These are phyloP conservation scores for Julus scanicus DNA, from an alignment of 2,888 invertebrate species.

Conservation along the genomic window DNA sequence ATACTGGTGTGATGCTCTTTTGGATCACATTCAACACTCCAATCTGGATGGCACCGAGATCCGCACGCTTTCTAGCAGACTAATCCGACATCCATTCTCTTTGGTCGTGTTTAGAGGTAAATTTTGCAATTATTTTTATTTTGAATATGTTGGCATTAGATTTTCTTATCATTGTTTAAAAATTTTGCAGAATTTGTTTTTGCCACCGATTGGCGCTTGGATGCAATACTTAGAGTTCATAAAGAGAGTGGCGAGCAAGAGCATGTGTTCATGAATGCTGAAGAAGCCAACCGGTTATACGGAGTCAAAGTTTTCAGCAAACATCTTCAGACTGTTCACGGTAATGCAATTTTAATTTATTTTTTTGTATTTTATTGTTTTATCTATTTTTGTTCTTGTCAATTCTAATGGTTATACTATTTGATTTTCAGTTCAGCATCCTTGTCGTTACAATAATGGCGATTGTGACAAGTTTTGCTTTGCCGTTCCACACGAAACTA, in stretches of 20 bases:
- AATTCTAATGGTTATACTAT: neutral
- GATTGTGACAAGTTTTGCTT: constrained; percentile 97
- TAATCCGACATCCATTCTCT: constrained; percentile 90
- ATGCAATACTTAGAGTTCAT: constrained; percentile 90
- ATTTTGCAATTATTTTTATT: neutral
- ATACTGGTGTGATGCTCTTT: constrained; percentile 96
- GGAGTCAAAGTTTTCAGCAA: constrained; percentile 79
- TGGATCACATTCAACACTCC: constrained; percentile 96
- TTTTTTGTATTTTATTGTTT: constrained; percentile 68
- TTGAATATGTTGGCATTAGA: neutral
- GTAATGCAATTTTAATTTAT: constrained; percentile 63
- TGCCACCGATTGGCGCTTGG: constrained; percentile 96
- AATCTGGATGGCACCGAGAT: constrained; percentile 91
- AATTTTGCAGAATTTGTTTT: constrained; percentile 82
- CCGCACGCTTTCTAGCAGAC: constrained; percentile 84
- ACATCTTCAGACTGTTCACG: constrained; percentile 61
- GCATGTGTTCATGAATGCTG: constrained; percentile 85
- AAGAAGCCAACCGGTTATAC: constrained; percentile 88
- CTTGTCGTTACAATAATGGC: constrained; percentile 86
- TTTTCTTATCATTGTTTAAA: neutral
- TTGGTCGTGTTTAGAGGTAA: constrained; percentile 78
- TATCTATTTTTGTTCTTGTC: neutral
- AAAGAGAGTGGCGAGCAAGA: constrained; percentile 90
- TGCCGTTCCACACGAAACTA: constrained; percentile 77
- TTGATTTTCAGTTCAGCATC: constrained; percentile 72